Base-by-base conservation (phyloP, 1,140 invertebrate species). In the Sycobia sp. region DNA sequence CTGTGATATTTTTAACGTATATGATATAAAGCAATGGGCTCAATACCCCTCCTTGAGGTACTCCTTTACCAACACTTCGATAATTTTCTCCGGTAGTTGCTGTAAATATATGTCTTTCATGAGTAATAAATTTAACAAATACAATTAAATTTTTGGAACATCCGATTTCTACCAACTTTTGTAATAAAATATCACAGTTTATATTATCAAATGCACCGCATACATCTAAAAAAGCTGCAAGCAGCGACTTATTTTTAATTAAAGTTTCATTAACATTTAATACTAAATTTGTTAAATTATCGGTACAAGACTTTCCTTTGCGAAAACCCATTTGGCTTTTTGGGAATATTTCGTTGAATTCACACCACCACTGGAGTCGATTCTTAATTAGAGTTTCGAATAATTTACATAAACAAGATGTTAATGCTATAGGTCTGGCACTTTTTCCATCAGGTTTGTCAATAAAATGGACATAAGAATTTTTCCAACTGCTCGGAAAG, bases 41-140 rank as follows among this genome's bases (percentile, higher is more conserved):
- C 1, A 58, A 22, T 1, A 58, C 56, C 1, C 43, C 56, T 1
- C 56, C 44, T 38, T 58, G 44, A n/a, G n/a, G n/a, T n/a, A n/a
- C n/a, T n/a, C n/a, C n/a, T n/a, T n/a, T n/a, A n/a, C n/a, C n/a
- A n/a, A n/a, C n/a, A n/a, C n/a, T n/a, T n/a, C n/a, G n/a, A n/a
- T n/a, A n/a, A n/a, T n/a, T n/a, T n/a, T n/a, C n/a, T n/a, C n/a
- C n/a, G n/a, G n/a, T n/a, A n/a, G n/a, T n/a, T n/a, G n/a, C n/a
- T n/a, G n/a, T n/a, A n/a, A n/a, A n/a, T n/a, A n/a, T n/a, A n/a
- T n/a, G n/a, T n/a, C n/a, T n/a, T n/a, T n/a, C n/a, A n/a, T n/a
- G n/a, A n/a, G n/a, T n/a, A n/a, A 58, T 36, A 49, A 49, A 49
- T 49, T 58, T 58, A 36, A 49, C 22, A 25, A 58, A 58, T 3